Conservation (phyloP, 1,140 invertebrate genomes). For the Araneus ventricosus region DNA sequence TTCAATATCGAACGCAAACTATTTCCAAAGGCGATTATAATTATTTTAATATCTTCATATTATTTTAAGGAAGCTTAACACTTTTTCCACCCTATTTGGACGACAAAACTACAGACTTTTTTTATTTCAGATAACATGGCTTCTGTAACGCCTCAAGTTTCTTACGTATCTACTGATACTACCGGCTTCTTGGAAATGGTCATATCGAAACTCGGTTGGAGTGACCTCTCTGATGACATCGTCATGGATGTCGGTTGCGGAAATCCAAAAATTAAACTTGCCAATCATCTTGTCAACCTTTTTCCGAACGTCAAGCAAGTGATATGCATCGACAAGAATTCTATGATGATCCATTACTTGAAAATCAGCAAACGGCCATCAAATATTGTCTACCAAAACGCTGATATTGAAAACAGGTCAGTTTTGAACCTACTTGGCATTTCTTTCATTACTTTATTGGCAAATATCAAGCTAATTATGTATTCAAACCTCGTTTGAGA, state of each 20-base stretch:
- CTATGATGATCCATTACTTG: background rate
- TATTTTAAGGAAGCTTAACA: no score
- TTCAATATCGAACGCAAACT: no score
- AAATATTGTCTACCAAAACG: background rate
- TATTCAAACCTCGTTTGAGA: no score
- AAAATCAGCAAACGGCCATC: background rate
- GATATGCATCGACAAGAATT: background rate
- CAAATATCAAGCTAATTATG: no score
- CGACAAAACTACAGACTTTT: no score
- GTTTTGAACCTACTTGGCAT: background rate
- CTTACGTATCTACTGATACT: background rate
- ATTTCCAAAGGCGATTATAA: no score
- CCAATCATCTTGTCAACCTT: background rate
- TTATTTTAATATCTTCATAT: no score
- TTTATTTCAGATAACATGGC: no score
- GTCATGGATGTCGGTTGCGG: constrained; percentile 2
- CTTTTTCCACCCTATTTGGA: no score
- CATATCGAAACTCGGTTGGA: background rate
- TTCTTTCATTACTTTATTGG: no score
- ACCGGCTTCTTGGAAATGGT: background rate
- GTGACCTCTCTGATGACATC: background rate
- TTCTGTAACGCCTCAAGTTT: background rate
- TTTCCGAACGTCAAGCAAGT: background rate
- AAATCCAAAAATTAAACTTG: background rate
- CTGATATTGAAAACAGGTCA: background rate